These are phyloP conservation scores for Mechanitis messenoides DNA, from an alignment of 2,888 invertebrate species.

Conservation along the genomic window DNA sequence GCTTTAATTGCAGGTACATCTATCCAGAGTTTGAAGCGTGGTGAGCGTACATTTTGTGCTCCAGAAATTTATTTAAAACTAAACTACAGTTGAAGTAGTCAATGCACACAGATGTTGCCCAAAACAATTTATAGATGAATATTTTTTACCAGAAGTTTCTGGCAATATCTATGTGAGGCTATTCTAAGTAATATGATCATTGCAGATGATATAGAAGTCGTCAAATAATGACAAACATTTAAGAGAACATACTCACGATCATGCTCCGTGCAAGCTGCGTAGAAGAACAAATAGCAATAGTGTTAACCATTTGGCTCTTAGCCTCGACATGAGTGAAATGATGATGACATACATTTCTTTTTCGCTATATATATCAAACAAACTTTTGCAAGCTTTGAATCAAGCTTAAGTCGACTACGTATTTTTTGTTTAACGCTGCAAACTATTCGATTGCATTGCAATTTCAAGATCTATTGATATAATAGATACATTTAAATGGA, in stretches of 20 bases:
- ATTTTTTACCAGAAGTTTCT: constrained; percentile 10
- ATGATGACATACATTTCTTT: constrained; percentile 32
- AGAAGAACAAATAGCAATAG: constrained; percentile 80
- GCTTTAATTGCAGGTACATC: constrained; percentile 33
- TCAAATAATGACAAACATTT: constrained; percentile 32
- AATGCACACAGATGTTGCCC: constrained; percentile 71
- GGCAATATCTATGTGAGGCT: constrained; percentile 47
- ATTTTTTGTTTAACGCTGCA: constrained; percentile 11
- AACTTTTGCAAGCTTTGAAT: constrained; percentile 22
- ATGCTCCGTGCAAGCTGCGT: constrained; percentile 92
- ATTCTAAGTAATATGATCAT: constrained; percentile 8
- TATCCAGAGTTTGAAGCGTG: constrained; percentile 47
- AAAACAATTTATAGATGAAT: constrained; percentile 6
- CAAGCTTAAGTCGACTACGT: constrained; percentile 14
- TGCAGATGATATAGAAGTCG: constrained; percentile 22
- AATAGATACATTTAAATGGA: background rate
- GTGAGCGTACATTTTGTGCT: constrained; percentile 25
- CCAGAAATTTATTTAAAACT: constrained; percentile 35
- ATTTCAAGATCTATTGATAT: constrained; percentile 9
- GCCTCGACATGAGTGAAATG: constrained; percentile 49
- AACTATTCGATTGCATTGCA: constrained; percentile 8
- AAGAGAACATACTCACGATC: constrained; percentile 85
- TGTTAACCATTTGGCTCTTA: constrained; percentile 50
- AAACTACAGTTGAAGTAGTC: constrained; percentile 41
- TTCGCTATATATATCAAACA: constrained; percentile 20